Evolutionary conservation across 2,797 vertebrate genomes (phyloP).

Genomic region (Microctenopoma stevenorrisi): DNA sequence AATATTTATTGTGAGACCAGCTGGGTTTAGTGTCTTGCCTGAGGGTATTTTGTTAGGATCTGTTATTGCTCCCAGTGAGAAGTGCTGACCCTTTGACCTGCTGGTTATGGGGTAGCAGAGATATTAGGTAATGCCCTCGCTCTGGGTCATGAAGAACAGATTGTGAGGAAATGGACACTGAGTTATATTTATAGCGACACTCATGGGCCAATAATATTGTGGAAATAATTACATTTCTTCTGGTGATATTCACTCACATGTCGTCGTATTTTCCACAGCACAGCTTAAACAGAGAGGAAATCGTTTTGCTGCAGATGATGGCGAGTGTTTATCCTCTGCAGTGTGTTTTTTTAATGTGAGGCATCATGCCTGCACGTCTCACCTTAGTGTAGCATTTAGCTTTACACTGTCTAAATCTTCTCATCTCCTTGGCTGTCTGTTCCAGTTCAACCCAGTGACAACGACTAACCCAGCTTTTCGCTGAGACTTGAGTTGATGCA

Average conservation of each 20-base stretch:
- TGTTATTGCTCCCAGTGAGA: conserved; percentile 39
- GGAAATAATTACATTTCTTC: not conserved
- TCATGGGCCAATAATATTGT: not conserved
- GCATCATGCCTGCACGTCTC: not conserved
- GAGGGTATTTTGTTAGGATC: conserved; percentile 22
- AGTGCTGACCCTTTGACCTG: conserved; percentile 52
- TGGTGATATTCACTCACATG: not conserved
- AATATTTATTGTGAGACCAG: conserved; percentile 31
- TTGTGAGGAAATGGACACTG: not conserved
- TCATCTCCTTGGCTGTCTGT: not conserved
- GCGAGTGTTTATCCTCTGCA: not conserved
- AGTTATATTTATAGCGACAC: conserved; percentile 8
- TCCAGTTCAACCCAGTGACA: not conserved
- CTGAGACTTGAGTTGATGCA: not conserved
- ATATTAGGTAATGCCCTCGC: not conserved
- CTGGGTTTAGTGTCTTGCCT: conserved; percentile 20
- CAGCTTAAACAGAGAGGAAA: not conserved
- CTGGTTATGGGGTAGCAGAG: conserved; percentile 15
- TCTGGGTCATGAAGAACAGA: conserved; percentile 3
- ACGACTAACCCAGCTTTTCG: conserved; percentile 9
- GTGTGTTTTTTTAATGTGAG: not conserved
- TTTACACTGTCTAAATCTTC: not conserved
- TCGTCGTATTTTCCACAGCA: not conserved
- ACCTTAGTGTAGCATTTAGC: not conserved
- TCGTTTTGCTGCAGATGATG: not conserved